These are phyloP conservation scores for Onychostruthus taczanowskii DNA, from an alignment of 2,113 vertebrate species.

Conservation along the genomic window DNA sequence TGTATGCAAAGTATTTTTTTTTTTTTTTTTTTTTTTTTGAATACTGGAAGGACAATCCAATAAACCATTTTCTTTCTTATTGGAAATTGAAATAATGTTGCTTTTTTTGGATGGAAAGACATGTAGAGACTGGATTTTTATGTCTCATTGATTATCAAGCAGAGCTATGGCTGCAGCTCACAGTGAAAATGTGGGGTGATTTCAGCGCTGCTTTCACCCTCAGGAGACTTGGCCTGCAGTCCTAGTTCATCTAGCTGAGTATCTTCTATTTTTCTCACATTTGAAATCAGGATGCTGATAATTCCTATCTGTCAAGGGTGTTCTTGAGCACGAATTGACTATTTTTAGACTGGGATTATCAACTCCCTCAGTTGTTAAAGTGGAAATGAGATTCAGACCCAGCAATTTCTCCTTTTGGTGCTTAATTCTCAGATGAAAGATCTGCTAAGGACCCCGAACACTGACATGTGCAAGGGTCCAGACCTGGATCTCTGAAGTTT, in stretches of 20 bases:
- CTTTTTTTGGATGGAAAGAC: background rate
- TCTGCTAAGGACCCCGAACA: background rate
- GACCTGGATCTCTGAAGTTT: background rate
- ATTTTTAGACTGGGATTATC: background rate
- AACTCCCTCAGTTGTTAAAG: background rate
- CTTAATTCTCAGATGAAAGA: background rate
- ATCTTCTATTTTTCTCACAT: background rate
- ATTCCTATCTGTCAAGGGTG: background rate
- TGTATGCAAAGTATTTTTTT: background rate
- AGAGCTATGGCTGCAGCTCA: background rate
- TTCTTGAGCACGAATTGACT: background rate
- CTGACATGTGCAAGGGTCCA: background rate
- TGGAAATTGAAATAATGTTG: constrained; percentile 10
- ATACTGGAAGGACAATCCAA: constrained; percentile 13
- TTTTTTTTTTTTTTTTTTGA: background rate
- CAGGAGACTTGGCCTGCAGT: background rate
- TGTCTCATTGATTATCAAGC: background rate
- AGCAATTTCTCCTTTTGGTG: background rate
- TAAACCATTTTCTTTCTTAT: constrained; percentile 14
- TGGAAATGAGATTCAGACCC: background rate
- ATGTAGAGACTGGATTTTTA: background rate
- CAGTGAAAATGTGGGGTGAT: background rate
- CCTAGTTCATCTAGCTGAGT: background rate
- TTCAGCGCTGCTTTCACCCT: background rate
- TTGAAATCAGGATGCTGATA: background rate